Conservation (phyloP, 2,888 invertebrate genomes). For the Drosophila melanosoma region DNA sequence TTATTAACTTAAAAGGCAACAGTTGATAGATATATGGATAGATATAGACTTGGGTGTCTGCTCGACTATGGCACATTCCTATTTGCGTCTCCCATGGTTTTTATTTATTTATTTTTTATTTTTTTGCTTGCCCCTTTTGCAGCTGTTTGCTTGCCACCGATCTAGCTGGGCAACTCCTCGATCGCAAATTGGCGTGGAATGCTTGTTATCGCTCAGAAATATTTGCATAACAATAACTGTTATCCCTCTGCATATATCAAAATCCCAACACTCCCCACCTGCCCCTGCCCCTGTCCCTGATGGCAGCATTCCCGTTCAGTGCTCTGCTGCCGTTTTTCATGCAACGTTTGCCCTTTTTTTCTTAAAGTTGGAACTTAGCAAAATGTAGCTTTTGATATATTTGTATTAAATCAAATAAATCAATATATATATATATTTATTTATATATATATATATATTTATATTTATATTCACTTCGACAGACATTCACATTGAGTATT, state of each 20-base stretch:
- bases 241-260: neutral
- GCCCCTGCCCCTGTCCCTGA: fast-evolving
- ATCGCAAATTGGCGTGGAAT: constrained; percentile 22
- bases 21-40: no score
- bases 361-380: constrained; percentile 27
- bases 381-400: neutral
- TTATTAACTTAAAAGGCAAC: no score
- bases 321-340: constrained; percentile 20
- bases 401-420: neutral
- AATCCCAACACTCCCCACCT: neutral
- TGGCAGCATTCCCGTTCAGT: neutral
- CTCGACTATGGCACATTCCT: neutral
- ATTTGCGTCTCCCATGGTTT: neutral
- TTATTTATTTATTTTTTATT: no score
- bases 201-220: constrained; percentile 45
- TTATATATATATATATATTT: neutral
- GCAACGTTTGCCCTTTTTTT: constrained; percentile 14
- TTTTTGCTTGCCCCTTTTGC: neutral
- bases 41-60: neutral
- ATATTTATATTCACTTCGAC: constrained; percentile 34
- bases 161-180: neutral
- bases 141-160: neutral
- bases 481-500: constrained; percentile 9
- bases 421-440: neutral
- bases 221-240: constrained; percentile 56